These are phyloP conservation scores for Pheucticus melanocephalus DNA, from an alignment of 2,113 vertebrate species.

Conservation along the genomic window DNA sequence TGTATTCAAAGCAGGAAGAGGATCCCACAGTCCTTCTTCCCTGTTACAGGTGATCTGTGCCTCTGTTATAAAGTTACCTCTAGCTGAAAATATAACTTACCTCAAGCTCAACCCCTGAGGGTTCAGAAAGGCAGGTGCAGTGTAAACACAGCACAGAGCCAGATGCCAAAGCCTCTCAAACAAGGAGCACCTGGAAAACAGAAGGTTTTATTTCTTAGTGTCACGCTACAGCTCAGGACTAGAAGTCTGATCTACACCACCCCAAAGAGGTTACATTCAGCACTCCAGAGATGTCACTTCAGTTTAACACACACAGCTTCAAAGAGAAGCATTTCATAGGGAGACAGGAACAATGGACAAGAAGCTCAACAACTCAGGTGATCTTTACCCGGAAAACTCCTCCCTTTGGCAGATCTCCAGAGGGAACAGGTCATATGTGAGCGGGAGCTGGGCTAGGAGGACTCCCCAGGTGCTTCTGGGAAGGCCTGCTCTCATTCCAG, in stretches of 20 bases:
- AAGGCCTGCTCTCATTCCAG: not conserved
- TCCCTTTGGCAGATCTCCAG: not conserved
- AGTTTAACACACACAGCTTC: not conserved
- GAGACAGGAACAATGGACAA: not conserved
- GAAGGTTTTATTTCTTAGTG: not conserved
- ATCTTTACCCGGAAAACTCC: not conserved
- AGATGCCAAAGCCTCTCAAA: not conserved
- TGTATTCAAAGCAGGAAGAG: not conserved
- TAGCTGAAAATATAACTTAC: not conserved
- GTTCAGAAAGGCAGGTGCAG: not conserved
- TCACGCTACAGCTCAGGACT: not conserved
- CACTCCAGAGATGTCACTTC: not conserved
- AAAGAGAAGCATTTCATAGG: not conserved
- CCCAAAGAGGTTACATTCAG: not conserved
- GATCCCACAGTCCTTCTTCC: not conserved
- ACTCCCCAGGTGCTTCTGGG: not conserved
- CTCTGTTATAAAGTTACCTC: not conserved
- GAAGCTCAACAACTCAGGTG: not conserved
- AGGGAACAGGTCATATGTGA: accelerated
- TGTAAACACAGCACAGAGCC: not conserved
- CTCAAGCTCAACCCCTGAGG: not conserved
- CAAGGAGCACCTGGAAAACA: constrained; percentile 34
- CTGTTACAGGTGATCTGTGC: not conserved
- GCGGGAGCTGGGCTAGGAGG: not conserved
- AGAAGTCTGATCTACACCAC: not conserved